Conservation (phyloP, 2,888 invertebrate species). For the Drosophila hamatofila region DNA sequence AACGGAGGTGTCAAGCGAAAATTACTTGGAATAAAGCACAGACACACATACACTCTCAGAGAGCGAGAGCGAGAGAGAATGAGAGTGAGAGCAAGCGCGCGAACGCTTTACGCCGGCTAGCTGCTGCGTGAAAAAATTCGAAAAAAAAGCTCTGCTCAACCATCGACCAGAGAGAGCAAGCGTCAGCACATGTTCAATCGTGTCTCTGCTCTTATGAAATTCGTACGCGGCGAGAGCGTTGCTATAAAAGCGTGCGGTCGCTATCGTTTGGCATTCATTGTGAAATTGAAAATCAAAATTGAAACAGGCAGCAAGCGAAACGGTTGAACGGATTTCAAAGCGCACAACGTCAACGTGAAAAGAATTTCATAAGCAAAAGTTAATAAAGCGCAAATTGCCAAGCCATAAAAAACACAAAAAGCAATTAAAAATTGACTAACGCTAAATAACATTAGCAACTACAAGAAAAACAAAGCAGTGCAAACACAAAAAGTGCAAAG, state of each 20-base stretch:
- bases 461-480: conserved; percentile 47
- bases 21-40: conserved; percentile 49
- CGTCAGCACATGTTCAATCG: conserved; percentile 12
- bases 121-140: conserved; percentile 15
- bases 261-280: conserved; percentile 80
- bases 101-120: conserved; percentile 40
- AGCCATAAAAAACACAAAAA: conserved; percentile 14
- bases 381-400: conserved; percentile 61
- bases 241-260: conserved; percentile 80
- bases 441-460: conserved; percentile 24
- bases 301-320: conserved; percentile 75
- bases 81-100: conserved; percentile 10
- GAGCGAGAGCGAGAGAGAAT: not conserved
- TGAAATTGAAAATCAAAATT: conserved; percentile 85
- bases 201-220: conserved; percentile 78
- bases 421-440: conserved; percentile 27
- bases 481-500: conserved; percentile 54
- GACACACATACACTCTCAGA: not conserved
- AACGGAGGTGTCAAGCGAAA: conserved; percentile 48
- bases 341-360: conserved; percentile 67
- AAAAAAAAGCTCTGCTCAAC: conserved; percentile 23
- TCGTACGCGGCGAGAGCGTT: conserved; percentile 69
- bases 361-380: conserved; percentile 83
- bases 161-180: conserved; percentile 12
- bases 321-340: conserved; percentile 59